phyloP scores from a whole-genome alignment of 2,888 invertebrate genomes.

The Luperina testacea region DNA sequence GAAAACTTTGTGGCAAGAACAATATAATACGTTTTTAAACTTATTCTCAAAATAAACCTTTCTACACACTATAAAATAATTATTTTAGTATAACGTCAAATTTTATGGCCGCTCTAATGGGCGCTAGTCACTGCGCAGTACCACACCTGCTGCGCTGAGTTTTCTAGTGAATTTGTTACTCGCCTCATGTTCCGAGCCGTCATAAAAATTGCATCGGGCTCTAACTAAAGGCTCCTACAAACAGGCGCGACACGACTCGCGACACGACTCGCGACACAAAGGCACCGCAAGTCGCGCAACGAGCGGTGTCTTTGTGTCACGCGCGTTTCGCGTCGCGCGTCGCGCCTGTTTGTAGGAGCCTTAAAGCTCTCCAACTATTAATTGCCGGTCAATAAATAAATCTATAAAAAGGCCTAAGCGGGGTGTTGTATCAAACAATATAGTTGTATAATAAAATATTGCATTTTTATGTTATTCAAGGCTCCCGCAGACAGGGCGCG shows the following conservation, averaged over 20 bases:
- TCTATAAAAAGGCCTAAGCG: neutral
- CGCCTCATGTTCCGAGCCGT: neutral
- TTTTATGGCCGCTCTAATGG: neutral
- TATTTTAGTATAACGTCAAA: neutral
- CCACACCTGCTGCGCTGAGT: neutral
- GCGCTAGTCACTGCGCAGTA: neutral
- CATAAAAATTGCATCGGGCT: neutral
- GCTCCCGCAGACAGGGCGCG: neutral
- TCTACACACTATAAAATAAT: neutral
- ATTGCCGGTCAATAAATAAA: constrained; percentile 13
- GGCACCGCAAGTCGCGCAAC: too few relatives aligned
- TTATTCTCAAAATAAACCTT: constrained; percentile 11
- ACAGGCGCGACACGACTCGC: too few relatives aligned
- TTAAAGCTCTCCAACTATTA: neutral
- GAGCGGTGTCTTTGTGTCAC: too few relatives aligned
- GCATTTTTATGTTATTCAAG: neutral
- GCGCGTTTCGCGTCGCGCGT: too few relatives aligned
- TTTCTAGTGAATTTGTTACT: neutral
- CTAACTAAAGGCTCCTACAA: too few relatives aligned
- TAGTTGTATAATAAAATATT: neutral
- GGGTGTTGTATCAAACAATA: neutral
- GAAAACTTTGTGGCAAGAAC: constrained; percentile 54
- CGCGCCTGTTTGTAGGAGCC: too few relatives aligned
- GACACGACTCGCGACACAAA: too few relatives aligned
- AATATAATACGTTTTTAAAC: constrained; percentile 4